Conservation (phyloP, 2,888 invertebrate genomes). For the Drosophila paucipuncta region DNA sequence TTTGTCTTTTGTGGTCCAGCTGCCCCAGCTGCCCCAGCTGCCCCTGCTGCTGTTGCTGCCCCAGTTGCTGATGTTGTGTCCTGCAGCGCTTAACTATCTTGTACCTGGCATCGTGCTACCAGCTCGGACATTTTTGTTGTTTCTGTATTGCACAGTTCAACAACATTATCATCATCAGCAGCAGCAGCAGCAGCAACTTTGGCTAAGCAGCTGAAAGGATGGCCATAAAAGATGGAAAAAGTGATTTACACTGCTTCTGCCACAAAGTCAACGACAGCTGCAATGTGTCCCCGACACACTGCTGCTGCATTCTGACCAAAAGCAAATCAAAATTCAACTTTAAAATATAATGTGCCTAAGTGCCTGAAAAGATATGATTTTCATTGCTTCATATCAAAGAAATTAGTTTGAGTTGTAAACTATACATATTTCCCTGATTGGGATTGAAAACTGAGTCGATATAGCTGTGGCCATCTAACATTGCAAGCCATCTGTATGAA, state of each 20-base stretch:
- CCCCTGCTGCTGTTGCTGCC: not conserved
- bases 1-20: slow-evolving; percentile 54
- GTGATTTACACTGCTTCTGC: slow-evolving; percentile 51
- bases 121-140: slow-evolving; percentile 49
- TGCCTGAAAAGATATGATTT: not conserved
- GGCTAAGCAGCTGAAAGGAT: slow-evolving; percentile 56
- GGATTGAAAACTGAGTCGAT: not conserved
- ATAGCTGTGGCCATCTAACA: not conserved
- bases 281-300: slow-evolving; percentile 8
- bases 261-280: slow-evolving; percentile 19
- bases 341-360: slow-evolving; percentile 21
- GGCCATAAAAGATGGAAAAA: slow-evolving; percentile 60
- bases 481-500: not conserved
- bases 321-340: slow-evolving; percentile 61
- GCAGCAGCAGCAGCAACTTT: slow-evolving; percentile 31
- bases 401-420: not conserved
- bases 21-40: not conserved
- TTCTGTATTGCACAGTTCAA: slow-evolving; percentile 51
- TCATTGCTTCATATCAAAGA: not conserved
- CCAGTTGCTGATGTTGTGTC: slow-evolving; percentile 26
- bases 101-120: slow-evolving; percentile 47
- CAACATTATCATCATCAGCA: slow-evolving; percentile 24
- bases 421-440: not conserved
- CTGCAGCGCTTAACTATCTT: slow-evolving; percentile 55
- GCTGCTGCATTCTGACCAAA: slow-evolving; percentile 42